Evolutionary conservation across 1,140 invertebrate species (phyloP), one percentile per base, ranked within the genome.

Genomic region (Plutomurus gul): DNA sequence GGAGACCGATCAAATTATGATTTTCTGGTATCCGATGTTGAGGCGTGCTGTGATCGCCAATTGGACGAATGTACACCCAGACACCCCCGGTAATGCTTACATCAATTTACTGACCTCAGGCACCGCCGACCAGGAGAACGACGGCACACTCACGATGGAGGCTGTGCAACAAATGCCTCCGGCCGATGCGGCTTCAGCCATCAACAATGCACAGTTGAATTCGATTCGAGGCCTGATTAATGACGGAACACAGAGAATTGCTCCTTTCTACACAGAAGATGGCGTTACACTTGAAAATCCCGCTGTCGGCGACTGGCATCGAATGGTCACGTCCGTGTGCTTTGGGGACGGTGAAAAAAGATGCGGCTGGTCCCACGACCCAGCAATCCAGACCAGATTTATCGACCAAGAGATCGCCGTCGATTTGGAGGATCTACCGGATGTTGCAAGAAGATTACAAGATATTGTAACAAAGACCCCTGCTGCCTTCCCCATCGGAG

Each of bases 1-100:
- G 33, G 51, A 60, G 7, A 16, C 27, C 0, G 51, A 60, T 60
- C 51, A 60, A 33, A 2, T 60, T 13, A 30, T 30, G 27, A 1
- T 60, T 4, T 60, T 18, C 13, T 60, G 49, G 49, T 51, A 25
- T 60, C 51, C 51, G n/a, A 11, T 6, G 4, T 11, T 51, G 6
- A 37, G 20, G 13, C 20, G 33, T 6, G 51, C 25, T 16, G 51
- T 60, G 6, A 5, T 60, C 16, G 8, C 5, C 13, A 60, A 60
- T 30, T 36, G 47, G 72, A 75, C 77, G 0, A 75, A 75, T 70
- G 77, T 79, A 3, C 46, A 56, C 27, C 20, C 1, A 33, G n/a
- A 60, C 7, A 60, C 51, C 13, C 7, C 25, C 2, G 51, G 51
- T 1, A 16, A 60, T n/a, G 51, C 51, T 1, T 60, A 60, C 13